Base-by-base conservation (phyloP, 1,140 invertebrate species). In the Eupristina koningsbergeri region DNA sequence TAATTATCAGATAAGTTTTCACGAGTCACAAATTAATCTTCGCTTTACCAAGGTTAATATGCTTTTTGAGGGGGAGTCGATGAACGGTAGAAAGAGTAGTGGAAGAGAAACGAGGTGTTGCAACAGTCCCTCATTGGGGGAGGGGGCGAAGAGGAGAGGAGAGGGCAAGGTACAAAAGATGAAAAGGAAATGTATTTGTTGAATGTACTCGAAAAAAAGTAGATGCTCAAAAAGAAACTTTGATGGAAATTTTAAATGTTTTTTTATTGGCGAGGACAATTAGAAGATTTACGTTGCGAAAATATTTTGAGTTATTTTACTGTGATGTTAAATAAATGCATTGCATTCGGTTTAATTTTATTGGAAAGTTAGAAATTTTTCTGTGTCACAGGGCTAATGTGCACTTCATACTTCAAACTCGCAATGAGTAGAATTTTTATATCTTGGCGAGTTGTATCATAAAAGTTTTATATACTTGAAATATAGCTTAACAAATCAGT, bases 41-140 rank as follows among this genome's bases (percentile, higher is more conserved):
- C 29, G 67, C 47, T 50, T 75, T 84, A 74, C 74, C 41, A 77
- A 45, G 77, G 77, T 47, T 82, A 82, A 69, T 78, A 50, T 50
- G 64, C 81, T 78, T 85, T 78, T 34, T 26, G 29, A 47, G 74
- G 26, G 75, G 50, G 41, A 64, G 17, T 78, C 74, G 50, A 71
- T 64, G 64, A 71, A 71, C 64, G 64, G 76, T 9, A 36, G 45
- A 80, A 58, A 47, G 19, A 11, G 69, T n/a, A 75, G 22, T n/a
- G 45, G 71, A 58, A 47, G 19, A 11, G 69, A 45, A 15, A 39
- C 31, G 13, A 39, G 0, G 50, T 29, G 29, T 15, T 31, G 15
- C 0, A 5, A 8, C 64, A 34, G 15, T 67, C 34, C 64, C 36
- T 5, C 64, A 39, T 39, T 67, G 64, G 19, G 8, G 31, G 17